Conservation (phyloP, 1,140 invertebrate genomes). For the Scaptomyza montana region DNA sequence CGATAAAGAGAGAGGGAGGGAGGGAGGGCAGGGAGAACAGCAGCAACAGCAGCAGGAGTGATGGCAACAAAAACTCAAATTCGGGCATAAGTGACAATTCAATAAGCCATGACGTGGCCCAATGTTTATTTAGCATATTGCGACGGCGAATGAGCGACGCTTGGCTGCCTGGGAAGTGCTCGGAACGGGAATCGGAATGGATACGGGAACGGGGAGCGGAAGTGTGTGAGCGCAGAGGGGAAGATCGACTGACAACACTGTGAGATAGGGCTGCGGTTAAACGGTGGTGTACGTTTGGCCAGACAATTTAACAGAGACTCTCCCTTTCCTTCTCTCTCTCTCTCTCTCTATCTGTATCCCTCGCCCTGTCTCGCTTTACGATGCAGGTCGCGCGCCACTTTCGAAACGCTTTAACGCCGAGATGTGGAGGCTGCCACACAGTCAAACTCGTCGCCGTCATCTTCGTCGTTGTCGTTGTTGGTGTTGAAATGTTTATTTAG, state of each 20-base stretch:
- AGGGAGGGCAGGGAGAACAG: not conserved
- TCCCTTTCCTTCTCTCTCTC: slow-evolving; percentile 22
- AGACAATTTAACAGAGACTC: slow-evolving; percentile 73
- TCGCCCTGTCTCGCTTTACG: slow-evolving; percentile 31
- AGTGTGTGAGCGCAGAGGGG: slow-evolving; percentile 15
- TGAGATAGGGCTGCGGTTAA: slow-evolving; percentile 65
- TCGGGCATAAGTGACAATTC: slow-evolving; percentile 83
- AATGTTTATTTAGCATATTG: slow-evolving; percentile 83
- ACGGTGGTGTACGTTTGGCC: slow-evolving; percentile 69
- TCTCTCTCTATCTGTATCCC: not conserved
- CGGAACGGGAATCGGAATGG: slow-evolving; percentile 4
- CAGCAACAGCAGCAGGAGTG: slow-evolving; percentile 5
- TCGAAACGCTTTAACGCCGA: slow-evolving; percentile 67
- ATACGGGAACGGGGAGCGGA: not conserved
- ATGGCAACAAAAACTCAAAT: slow-evolving; percentile 76
- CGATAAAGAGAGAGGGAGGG: too few relatives aligned
- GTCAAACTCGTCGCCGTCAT: slow-evolving; percentile 27
- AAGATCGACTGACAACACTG: slow-evolving; percentile 4
- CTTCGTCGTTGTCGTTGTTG: slow-evolving; percentile 43
- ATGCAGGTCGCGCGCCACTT: slow-evolving; percentile 67
- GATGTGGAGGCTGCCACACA: slow-evolving; percentile 19
- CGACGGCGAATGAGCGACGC: slow-evolving; percentile 79
- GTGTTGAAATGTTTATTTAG: slow-evolving; percentile 83
- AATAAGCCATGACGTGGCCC: slow-evolving; percentile 82
- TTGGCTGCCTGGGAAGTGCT: slow-evolving; percentile 42